phyloP scores from a whole-genome alignment of 2,797 vertebrate genomes.

The Bryconaethiops microstoma region DNA sequence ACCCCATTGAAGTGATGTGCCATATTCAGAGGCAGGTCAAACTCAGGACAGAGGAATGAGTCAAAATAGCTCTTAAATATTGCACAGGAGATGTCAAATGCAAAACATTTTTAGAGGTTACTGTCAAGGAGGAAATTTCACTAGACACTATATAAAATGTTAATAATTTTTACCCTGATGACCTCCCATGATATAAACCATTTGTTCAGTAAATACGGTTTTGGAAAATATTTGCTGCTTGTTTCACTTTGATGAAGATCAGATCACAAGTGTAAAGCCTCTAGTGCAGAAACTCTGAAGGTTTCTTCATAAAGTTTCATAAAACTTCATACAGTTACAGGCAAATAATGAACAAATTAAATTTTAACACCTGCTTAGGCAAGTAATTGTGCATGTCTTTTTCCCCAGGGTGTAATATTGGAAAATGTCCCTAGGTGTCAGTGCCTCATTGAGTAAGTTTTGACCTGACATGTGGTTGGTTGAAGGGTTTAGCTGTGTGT shows the following conservation, averaged over 20 bases:
- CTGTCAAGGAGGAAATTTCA: not conserved
- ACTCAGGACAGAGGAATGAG: not conserved
- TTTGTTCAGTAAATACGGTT: not conserved
- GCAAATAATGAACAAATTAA: not conserved
- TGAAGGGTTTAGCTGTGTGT: not conserved
- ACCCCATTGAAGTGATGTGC: not conserved
- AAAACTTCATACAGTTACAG: not conserved
- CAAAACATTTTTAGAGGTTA: too few species aligned
- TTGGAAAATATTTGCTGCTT: not conserved
- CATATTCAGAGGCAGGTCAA: not conserved
- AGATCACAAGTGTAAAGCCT: not conserved
- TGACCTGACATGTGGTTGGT: not conserved
- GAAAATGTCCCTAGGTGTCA: conserved; percentile 54
- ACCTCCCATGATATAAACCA: not conserved
- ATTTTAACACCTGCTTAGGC: not conserved
- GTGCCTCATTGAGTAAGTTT: conserved; percentile 34
- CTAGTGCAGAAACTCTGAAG: not conserved
- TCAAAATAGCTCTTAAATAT: not conserved
- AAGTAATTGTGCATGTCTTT: too few species aligned
- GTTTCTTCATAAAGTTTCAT: not conserved
- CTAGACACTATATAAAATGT: too few species aligned
- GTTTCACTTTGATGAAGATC: not conserved
- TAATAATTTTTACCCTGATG: too few species aligned
- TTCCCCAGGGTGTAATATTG: conserved; percentile 23
- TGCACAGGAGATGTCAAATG: not conserved